phyloP scores from a whole-genome alignment of 1,140 invertebrate genomes.

The Zophobas morio region DNA sequence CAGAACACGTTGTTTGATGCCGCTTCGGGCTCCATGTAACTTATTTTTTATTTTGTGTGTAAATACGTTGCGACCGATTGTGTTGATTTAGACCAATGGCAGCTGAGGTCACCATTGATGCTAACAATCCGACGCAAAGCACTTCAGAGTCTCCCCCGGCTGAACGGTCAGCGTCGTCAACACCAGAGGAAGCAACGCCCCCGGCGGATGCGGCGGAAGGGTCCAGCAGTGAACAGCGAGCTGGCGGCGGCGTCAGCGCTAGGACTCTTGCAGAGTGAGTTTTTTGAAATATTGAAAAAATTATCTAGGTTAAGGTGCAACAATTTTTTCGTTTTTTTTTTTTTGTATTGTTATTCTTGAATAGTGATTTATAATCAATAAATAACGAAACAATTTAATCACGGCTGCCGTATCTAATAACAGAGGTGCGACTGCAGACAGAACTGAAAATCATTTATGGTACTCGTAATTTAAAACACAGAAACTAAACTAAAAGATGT shows the following conservation, averaged over 20 bases:
- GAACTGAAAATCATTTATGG: too few species aligned
- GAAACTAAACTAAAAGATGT: too few species aligned
- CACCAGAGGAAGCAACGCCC: constrained; percentile 58
- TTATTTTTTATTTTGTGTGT: constrained; percentile 27
- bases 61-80: neutral
- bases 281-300: constrained; percentile 17
- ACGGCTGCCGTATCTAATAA: too few species aligned
- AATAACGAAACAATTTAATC: neutral
- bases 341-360: too few species aligned
- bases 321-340: neutral
- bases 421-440: too few species aligned
- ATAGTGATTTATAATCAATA: neutral
- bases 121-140: constrained; percentile 31
- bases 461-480: too few species aligned
- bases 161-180: constrained; percentile 53
- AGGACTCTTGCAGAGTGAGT: constrained; percentile 29
- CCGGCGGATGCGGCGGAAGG: neutral
- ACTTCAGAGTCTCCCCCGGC: constrained; percentile 39
- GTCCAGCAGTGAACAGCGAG: neutral
- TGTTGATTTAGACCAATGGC: constrained; percentile 31
- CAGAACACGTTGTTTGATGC: constrained; percentile 58
- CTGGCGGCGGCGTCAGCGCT: constrained; percentile 10
- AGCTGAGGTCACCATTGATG: constrained; percentile 17
- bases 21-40: constrained; percentile 56
- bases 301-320: constrained; percentile 1